A percentile compares a stretch with the other conserved stretches of the same genome.
Evolutionary conservation across 1,140 invertebrate genomes (phyloP).

Genomic region (fruit fly (Drosophila melanogaster)): DNA sequence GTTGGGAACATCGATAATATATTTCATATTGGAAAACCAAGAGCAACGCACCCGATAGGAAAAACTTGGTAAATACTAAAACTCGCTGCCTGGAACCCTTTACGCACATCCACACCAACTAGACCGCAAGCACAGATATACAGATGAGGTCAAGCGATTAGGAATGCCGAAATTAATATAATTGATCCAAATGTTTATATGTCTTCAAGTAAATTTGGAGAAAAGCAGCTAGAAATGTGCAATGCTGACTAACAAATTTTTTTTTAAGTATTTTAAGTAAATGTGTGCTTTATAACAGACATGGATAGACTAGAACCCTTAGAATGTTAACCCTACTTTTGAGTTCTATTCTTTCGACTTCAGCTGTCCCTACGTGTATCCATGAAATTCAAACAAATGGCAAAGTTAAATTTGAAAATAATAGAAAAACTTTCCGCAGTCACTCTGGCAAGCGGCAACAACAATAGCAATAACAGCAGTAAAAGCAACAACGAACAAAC

Average conservation of each 20-base stretch:
- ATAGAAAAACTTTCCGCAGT: slow-evolving; percentile 81
- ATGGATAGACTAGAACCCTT: too few species aligned
- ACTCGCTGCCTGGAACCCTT: slow-evolving; percentile 33
- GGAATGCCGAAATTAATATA: background rate
- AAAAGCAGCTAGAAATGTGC: background rate
- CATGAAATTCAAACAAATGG: slow-evolving; percentile 81
- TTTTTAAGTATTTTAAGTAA: too few species aligned
- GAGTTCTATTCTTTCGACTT: background rate
- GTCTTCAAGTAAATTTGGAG: too few species aligned
- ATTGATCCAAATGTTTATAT: too few species aligned
- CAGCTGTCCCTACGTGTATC: slow-evolving; percentile 34
- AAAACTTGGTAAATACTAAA: slow-evolving; percentile 50
- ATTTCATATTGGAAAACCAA: slow-evolving; percentile 65
- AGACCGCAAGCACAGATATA: slow-evolving; percentile 43
- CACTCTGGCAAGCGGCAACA: slow-evolving; percentile 60
- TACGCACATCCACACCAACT: slow-evolving; percentile 3
- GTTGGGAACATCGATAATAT: slow-evolving; percentile 69
- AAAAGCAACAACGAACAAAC: slow-evolving; percentile 55
- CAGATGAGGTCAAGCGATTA: background rate
- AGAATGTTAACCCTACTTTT: too few species aligned
- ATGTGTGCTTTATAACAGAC: too few species aligned
- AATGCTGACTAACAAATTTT: too few species aligned
- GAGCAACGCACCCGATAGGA: slow-evolving; percentile 21
- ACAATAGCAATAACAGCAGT: slow-evolving; percentile 33
- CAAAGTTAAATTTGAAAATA: slow-evolving; percentile 84